Base-by-base conservation (phyloP, 2,113 vertebrate genomes). In the Trematomus loennbergii region DNA sequence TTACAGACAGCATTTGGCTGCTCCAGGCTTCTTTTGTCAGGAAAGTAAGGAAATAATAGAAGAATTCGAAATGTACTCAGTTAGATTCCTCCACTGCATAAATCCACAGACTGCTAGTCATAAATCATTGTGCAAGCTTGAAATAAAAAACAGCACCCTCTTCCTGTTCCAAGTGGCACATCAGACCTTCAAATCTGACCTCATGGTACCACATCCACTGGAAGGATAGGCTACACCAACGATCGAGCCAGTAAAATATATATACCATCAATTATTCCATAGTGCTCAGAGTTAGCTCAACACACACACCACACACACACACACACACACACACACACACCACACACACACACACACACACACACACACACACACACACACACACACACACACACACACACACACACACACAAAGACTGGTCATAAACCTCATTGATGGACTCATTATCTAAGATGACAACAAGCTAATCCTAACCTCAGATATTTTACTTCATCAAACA, bases 81-180 rank as follows among this genome's bases (percentile, higher is more conserved):
- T 17, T 33, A 52, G 5, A 29, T 25, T 29, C 15, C 63, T 46
- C 12, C 43, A 16, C 40, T 9, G 13, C 5, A 20, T 46, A 33
- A 65, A 72, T 4, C 45, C 25, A 50, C 8, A 33, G 29, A 70
- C 67, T 57, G 5, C 5, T 17, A 54, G 29, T 25, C 45, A 29
- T 22, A 4, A 18, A 12, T 12, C 64, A 11, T 2, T 62, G n/a
- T 18, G 57, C 5, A 62, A 68, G 15, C 4, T n/a, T 15, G 2
- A 58, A 10, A 10, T 43, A 18, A 0, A 40, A 72, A 84, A 78
- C 70, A 75, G 78, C 3, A 3, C 81, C 68, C 72, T 73, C 78
- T 82, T 61, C 60, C 79, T 85, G 63, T 53, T 18, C 12, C 45
- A 33, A 40, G 22, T 33, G 46, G 72, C 10, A 61, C 60, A 50